These are phyloP conservation scores for Limnephilus lunatus DNA, from an alignment of 2,888 invertebrate genomes.

Conservation along the genomic window DNA sequence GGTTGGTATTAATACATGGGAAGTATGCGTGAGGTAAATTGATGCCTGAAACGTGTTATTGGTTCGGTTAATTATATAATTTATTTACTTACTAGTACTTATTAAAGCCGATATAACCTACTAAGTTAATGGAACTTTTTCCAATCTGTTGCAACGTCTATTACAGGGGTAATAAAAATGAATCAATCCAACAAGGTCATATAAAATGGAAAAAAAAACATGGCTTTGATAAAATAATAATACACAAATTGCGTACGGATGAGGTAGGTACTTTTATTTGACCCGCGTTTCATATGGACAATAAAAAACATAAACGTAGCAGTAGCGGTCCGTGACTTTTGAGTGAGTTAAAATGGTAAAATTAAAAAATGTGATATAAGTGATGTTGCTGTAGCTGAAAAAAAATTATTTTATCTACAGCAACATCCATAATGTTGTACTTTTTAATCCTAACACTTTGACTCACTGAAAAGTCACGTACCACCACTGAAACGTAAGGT, in stretches of 20 bases:
- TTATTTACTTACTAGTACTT: not conserved
- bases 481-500: too few species aligned
- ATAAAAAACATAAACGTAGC: not conserved
- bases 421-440: too few species aligned
- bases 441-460: too few species aligned
- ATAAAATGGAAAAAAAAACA: not conserved
- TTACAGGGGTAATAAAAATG: not conserved
- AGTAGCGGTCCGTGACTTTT: too few species aligned
- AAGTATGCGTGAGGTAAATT: not conserved
- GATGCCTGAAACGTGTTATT: not conserved
- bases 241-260: not conserved
- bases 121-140: not conserved
- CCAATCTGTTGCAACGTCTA: not conserved
- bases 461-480: too few species aligned
- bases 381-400: too few species aligned
- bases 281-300: not conserved
- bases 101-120: not conserved
- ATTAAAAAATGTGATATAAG: too few species aligned
- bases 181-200: not conserved
- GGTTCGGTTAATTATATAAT: not conserved
- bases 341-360: too few species aligned
- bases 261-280: not conserved
- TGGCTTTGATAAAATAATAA: not conserved
- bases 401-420: too few species aligned
- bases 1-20: not conserved